These are phyloP conservation scores for Ctenopoma kingsleyae DNA, from an alignment of 2,797 vertebrate species.

Conservation along the genomic window DNA sequence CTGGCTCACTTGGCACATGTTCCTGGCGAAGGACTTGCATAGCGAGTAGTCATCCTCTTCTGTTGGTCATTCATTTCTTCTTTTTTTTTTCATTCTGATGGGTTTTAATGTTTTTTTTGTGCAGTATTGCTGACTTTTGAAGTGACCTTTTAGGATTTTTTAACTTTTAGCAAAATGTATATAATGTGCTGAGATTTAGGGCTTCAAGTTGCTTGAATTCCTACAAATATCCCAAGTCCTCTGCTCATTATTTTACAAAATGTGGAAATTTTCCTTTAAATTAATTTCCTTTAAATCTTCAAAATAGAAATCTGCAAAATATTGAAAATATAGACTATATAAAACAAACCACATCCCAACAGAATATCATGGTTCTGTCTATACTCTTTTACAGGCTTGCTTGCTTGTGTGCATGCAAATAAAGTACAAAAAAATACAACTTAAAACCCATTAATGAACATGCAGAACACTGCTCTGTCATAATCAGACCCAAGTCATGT, in stretches of 20 bases:
- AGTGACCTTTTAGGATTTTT: background rate
- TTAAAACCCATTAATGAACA: background rate
- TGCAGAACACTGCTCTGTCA: background rate
- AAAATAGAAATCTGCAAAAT: background rate
- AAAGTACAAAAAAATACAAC: background rate
- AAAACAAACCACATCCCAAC: too few species aligned
- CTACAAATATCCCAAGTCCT: too few species aligned
- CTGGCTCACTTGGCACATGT: slow-evolving; percentile 19
- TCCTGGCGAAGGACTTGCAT: slow-evolving; percentile 7
- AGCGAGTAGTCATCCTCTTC: too few species aligned
- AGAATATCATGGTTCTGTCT: too few species aligned
- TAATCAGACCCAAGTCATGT: background rate
- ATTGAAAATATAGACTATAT: background rate
- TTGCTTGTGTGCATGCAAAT: too few species aligned
- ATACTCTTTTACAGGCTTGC: too few species aligned
- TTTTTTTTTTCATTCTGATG: background rate
- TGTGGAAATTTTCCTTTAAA: too few species aligned
- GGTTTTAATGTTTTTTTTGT: too few species aligned
- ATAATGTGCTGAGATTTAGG: background rate
- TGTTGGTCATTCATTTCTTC: background rate
- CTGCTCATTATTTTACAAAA: too few species aligned
- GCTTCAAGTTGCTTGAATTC: background rate
- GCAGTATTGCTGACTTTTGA: background rate
- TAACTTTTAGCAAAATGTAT: background rate
- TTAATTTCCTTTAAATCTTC: too few species aligned